Evolutionary conservation across 2,888 invertebrate genomes (phyloP), one percentile per base, ranked within the genome.

Genomic region (Idaea straminata): DNA sequence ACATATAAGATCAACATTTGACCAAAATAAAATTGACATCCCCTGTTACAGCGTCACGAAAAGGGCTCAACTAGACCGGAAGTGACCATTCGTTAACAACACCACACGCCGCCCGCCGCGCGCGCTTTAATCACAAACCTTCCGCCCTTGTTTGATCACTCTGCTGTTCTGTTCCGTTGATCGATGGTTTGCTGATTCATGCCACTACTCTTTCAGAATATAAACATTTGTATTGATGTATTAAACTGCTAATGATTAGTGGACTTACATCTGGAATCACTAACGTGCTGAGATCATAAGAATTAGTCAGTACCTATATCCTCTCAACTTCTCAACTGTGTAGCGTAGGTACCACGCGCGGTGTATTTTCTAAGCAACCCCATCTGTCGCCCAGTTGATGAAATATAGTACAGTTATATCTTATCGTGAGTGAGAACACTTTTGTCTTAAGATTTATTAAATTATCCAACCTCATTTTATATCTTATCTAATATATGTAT

Each of bases 41-140:
- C 57, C 64, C 65, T 62, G 63, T n/a, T n/a, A 66, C 34, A 62
- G 66, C 15, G 60, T 57, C 57, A 62, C 47, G 62, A 66, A 69
- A 66, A 65, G 62, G 65, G 63, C 65, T 64, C 64, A 66, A 65
- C 66, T 65, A 63, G 69, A 35, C 63, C 66, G 66, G 69, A 69
- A 66, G 63, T 65, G 64, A 63, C 66, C 65, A 62, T 64, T 66
- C 62, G 65, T 66, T 66, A 62, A 62, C 69, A 57, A 25, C 59
- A 13, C 13, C 47, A 25, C 25, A 25, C 25, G 25, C 25, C 25
- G 25, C 25, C 25, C 25, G 25, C 25, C 25, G 25, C 25, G 25
- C 61, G 58, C 13, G 59, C 59, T 62, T 58, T 5, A 59, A 59
- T 59, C 59, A 59, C 59, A 13, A 15, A 15, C 59, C 59, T 59